Evolutionary conservation across 2,113 vertebrate species (phyloP).

Genomic region (Panthera tigris): DNA sequence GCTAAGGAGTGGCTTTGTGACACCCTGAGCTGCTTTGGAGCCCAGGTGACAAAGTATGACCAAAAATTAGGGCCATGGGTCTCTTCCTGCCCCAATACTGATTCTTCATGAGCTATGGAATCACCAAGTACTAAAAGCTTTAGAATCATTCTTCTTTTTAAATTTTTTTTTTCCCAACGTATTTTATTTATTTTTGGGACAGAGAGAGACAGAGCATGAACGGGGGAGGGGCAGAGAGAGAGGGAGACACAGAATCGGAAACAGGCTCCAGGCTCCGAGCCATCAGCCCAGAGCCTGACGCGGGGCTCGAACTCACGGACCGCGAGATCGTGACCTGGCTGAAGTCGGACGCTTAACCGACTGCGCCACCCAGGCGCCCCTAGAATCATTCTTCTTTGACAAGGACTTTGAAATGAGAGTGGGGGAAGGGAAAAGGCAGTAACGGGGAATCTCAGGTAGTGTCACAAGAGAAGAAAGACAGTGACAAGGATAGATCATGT

Average conservation of each 20-base stretch:
- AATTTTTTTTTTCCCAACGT: no score
- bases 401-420: neutral
- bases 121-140: neutral
- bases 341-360: no score
- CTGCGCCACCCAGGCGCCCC: no score
- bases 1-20: neutral
- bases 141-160: neutral
- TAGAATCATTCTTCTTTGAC: neutral
- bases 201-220: no score
- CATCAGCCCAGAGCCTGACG: no score
- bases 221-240: no score
- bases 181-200: no score
- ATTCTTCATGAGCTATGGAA: neutral
- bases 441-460: neutral
- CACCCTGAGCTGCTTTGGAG: neutral
- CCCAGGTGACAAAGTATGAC: neutral
- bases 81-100: neutral
- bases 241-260: no score
- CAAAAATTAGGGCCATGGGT: neutral
- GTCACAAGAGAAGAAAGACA: neutral
- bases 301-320: no score
- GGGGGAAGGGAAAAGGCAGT: neutral
- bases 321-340: no score
- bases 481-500: neutral
- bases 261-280: no score